A percentile compares a stretch with the other conserved stretches of the same genome.
Evolutionary conservation across 2,888 invertebrate species (phyloP).

Genomic region (Girardia tigrina): DNA sequence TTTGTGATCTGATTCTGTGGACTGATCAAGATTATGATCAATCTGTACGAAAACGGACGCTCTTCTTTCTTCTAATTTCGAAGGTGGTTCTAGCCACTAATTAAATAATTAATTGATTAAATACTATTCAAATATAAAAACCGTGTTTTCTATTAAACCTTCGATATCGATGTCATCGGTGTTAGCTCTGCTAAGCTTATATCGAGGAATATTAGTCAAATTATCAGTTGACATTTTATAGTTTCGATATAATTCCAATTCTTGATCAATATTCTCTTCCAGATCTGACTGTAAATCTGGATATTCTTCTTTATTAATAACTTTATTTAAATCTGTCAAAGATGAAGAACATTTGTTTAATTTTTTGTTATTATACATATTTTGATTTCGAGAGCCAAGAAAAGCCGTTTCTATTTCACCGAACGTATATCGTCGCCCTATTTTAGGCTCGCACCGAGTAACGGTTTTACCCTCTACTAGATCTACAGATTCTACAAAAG

Average conservation of each 20-base stretch:
- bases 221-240: background rate
- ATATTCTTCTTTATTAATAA: too few species aligned
- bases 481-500: too few species aligned
- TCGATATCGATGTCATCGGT: background rate
- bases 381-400: too few species aligned
- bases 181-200: background rate
- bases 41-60: background rate
- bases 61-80: background rate
- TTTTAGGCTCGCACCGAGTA: too few species aligned
- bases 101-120: background rate
- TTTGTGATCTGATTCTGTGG: background rate
- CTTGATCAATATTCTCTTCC: background rate
- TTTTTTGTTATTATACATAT: too few species aligned
- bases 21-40: background rate
- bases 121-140: background rate
- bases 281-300: too few species aligned
- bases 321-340: too few species aligned
- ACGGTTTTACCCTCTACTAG: too few species aligned
- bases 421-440: too few species aligned
- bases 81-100: constrained; percentile 2
- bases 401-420: too few species aligned
- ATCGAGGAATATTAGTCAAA: background rate
- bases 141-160: background rate
- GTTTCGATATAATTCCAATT: background rate
- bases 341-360: too few species aligned